phyloP scores from a whole-genome alignment of 2,113 vertebrate genomes.

The Forbesichthys agassizii region DNA sequence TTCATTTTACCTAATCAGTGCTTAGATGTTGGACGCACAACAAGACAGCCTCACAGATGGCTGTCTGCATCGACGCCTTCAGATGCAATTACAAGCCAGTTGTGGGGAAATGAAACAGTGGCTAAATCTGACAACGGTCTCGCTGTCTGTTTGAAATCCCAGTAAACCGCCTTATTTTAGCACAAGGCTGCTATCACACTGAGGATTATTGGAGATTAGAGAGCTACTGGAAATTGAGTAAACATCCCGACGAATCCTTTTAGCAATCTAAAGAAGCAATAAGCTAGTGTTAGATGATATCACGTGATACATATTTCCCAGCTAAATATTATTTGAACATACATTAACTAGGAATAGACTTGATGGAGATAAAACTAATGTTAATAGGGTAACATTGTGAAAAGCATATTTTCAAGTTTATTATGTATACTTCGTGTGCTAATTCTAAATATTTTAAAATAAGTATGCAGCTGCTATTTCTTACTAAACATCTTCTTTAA shows the following conservation, averaged over 20 bases:
- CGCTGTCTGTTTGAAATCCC: conserved; percentile 48
- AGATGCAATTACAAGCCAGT: conserved; percentile 16
- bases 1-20: conserved; percentile 24
- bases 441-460: too few relatives aligned
- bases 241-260: conserved; percentile 55
- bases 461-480: not conserved
- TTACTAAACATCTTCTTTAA: not conserved
- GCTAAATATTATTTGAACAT: conserved; percentile 52
- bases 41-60: conserved; percentile 12
- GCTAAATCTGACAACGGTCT: conserved; percentile 29
- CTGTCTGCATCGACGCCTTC: conserved; percentile 17
- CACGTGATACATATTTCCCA: conserved; percentile 51
- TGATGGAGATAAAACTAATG: conserved; percentile 16
- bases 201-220: conserved; percentile 65
- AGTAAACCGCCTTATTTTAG: conserved; percentile 54
- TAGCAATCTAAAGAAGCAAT: conserved; percentile 55
- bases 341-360: conserved; percentile 12
- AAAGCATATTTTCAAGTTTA: conserved; percentile 11
- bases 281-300: conserved; percentile 40
- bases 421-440: conserved; percentile 6
- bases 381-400: conserved; percentile 41
- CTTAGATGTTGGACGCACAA: conserved; percentile 5
- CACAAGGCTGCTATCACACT: conserved; percentile 29
- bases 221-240: conserved; percentile 39
- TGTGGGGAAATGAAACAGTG: not conserved